Conservation (phyloP, 2,113 vertebrate species). For the Clinocottus analis region DNA sequence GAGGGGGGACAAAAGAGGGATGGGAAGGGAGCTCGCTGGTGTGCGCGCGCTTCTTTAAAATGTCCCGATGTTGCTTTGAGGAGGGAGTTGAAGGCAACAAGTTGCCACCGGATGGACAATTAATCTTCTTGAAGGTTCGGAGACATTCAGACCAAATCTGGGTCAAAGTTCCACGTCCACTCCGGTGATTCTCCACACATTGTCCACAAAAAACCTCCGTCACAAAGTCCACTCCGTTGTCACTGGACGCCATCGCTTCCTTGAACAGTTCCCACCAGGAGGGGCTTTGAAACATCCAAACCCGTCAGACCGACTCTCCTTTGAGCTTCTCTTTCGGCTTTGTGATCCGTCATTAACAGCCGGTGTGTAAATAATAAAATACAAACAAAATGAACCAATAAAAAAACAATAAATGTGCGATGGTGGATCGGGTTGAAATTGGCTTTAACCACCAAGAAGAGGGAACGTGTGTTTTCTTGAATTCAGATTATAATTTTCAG, state of each 20-base stretch:
- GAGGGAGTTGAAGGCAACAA: constrained; percentile 3
- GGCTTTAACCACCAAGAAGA: constrained; percentile 54
- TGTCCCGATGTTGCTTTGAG: constrained; percentile 15
- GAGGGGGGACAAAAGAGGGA: not conserved
- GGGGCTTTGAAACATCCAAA: constrained; percentile 11
- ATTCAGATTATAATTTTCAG: not conserved
- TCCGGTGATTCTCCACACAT: not conserved
- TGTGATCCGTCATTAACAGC: constrained; percentile 6
- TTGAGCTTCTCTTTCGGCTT: constrained; percentile 9
- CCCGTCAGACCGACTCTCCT: constrained; percentile 2
- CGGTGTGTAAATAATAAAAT: constrained; percentile 3
- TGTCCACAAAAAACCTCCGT: constrained; percentile 4
- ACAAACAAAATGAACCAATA: constrained; percentile 39
- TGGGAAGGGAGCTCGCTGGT: not conserved
- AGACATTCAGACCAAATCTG: constrained; percentile 2
- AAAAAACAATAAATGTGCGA: constrained; percentile 23
- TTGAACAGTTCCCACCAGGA: too few species aligned
- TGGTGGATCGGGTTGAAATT: constrained; percentile 11
- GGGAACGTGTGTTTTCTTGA: not conserved
- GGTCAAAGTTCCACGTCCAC: constrained; percentile 10
- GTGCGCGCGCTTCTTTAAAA: constrained; percentile 1
- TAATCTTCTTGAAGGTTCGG: constrained; percentile 25
- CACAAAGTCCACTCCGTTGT: not conserved
- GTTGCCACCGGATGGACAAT: not conserved
- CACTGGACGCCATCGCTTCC: too few species aligned